Conservation (phyloP, 1,140 invertebrate genomes). For the Cataglyphis hispanica region DNA sequence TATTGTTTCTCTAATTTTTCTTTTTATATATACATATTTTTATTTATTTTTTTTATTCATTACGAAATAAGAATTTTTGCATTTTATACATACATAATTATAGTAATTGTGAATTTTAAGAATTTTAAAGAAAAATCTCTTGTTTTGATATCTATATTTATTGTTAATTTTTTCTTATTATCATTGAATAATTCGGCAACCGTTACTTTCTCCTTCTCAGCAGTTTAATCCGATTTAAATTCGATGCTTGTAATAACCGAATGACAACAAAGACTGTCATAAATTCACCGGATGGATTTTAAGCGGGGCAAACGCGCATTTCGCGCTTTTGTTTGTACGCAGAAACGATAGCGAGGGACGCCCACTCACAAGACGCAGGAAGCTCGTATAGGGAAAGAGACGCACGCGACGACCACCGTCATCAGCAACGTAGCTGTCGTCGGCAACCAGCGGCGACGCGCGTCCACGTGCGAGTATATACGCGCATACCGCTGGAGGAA, state of each 20-base stretch:
- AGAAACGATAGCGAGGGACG: conserved; percentile 70
- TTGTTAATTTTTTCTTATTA: background rate
- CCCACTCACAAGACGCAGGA: conserved; percentile 69
- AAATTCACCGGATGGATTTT: conserved; percentile 14
- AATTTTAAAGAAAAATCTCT: too few relatives aligned
- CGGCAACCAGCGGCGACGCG: conserved; percentile 14
- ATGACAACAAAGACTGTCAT: conserved; percentile 45
- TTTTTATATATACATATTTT: background rate
- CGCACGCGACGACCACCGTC: conserved; percentile 57
- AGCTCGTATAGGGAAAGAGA: conserved; percentile 63
- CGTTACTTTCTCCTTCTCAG: background rate
- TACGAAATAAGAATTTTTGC: too few relatives aligned
- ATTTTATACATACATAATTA: too few relatives aligned
- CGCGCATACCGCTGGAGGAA: conserved; percentile 40
- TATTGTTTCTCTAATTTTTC: background rate
- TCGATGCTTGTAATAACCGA: background rate
- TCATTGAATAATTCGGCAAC: background rate
- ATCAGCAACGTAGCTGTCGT: conserved; percentile 58
- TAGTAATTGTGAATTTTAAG: too few relatives aligned
- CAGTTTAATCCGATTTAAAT: conserved; percentile 5
- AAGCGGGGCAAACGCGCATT: conserved; percentile 58
- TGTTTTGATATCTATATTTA: background rate
- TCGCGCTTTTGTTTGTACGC: conserved; percentile 72
- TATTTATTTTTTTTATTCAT: background rate
- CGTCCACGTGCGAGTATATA: conserved; percentile 59